Conservation (phyloP, 2,888 invertebrate species). For the Cistogaster globosa region DNA sequence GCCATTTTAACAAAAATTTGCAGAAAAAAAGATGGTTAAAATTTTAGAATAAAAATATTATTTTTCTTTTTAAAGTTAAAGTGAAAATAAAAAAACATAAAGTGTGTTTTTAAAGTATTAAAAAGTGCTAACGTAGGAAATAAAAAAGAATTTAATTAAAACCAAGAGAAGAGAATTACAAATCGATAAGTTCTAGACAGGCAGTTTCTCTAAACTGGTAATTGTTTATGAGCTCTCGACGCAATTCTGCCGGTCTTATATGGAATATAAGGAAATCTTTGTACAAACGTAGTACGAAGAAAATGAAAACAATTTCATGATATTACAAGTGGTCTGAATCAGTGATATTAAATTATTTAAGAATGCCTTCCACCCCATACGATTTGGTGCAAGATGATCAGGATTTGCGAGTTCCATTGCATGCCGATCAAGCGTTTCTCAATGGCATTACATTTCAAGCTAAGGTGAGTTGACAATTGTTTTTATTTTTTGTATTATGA, state of each 20-base stretch:
- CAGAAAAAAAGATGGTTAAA: constrained; percentile 1
- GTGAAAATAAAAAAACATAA: background rate
- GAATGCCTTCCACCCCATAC: constrained; percentile 94
- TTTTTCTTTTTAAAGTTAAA: background rate
- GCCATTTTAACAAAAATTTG: constrained; percentile 53
- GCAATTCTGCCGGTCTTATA: constrained; percentile 77
- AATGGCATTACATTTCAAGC: constrained; percentile 98
- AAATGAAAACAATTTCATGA: constrained; percentile 83
- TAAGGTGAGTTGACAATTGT: constrained; percentile 88
- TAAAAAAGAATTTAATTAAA: background rate
- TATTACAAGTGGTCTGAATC: constrained; percentile 83
- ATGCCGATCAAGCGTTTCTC: constrained; percentile 96
- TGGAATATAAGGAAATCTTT: constrained; percentile 82
- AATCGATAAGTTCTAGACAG: background rate
- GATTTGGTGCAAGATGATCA: constrained; percentile 98
- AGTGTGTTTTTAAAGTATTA: background rate
- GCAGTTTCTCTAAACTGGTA: background rate
- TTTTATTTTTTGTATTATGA: background rate
- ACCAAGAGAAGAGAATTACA: background rate
- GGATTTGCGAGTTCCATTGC: constrained; percentile 97
- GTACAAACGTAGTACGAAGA: constrained; percentile 82
- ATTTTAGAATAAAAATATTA: too few species aligned
- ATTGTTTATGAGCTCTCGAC: constrained; percentile 67
- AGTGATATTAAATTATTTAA: constrained; percentile 84
- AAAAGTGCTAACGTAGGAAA: background rate